Conservation (phyloP, 2,888 invertebrate genomes). For the Ganaspis brasiliensis region DNA sequence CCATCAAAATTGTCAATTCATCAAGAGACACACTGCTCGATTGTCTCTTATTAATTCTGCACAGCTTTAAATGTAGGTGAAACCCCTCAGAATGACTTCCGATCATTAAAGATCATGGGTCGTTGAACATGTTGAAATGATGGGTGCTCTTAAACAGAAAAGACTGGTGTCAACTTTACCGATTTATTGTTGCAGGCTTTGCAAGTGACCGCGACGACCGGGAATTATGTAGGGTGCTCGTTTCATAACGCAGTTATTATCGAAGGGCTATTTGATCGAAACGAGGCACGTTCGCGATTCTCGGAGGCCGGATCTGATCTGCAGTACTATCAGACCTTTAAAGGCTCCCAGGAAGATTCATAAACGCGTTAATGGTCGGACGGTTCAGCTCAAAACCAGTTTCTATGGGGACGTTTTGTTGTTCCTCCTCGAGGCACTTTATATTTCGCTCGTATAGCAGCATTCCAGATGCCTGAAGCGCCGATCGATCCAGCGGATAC, state of each 20-base stretch:
- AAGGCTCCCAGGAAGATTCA: conserved; percentile 59
- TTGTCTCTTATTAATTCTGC: too few relatives aligned
- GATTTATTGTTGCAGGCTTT: background rate
- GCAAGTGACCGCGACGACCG: background rate
- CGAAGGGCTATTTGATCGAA: conserved; percentile 17
- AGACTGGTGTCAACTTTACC: background rate
- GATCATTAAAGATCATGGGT: background rate
- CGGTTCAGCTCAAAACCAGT: conserved; percentile 62
- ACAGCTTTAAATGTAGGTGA: too few relatives aligned
- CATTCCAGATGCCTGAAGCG: conserved; percentile 40
- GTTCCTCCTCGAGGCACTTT: conserved; percentile 39
- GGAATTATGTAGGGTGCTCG: conserved; percentile 3
- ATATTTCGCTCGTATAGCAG: conserved; percentile 41
- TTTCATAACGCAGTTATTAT: conserved; percentile 31
- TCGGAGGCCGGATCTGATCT: conserved; percentile 10
- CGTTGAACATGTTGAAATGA: background rate
- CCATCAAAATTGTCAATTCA: too few relatives aligned
- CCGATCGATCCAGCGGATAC: conserved; percentile 41
- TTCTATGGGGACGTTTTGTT: conserved; percentile 49
- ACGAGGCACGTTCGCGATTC: conserved; percentile 19
- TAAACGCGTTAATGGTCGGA: conserved; percentile 57
- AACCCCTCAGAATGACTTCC: too few relatives aligned
- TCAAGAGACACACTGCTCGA: too few relatives aligned
- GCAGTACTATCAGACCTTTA: conserved; percentile 52
- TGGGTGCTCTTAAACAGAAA: too few relatives aligned